Base-by-base conservation (phyloP, 2,888 invertebrate genomes). In the Atethmia centrago region DNA sequence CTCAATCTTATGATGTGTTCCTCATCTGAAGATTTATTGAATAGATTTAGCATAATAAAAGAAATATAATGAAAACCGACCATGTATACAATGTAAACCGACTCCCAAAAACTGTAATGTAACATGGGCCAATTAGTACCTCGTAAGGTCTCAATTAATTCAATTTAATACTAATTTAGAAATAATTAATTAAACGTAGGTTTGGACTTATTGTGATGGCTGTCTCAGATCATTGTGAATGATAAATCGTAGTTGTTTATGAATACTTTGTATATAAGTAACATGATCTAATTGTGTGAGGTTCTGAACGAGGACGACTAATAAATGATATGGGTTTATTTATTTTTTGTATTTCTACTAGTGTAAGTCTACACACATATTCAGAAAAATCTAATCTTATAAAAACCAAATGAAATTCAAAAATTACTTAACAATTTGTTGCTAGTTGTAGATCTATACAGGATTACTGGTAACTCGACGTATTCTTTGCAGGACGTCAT, bases 251-350 rank as follows among this genome's bases (percentile, higher is more conserved):
- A 83, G 82, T 77, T 81, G 81, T 82, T 80, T 75, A 85, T 81
- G 74, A 80, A 77, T 80, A 83, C 79, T 66, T 80, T 85, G 82
- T 83, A 82, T 82, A 84, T 79, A 81, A 83, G 78, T 84, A 83
- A 84, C 78, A 68, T 72, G 71, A 84, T 71, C 56, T 64, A 65
- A 80, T 80, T 79, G 74, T 78, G 77, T 67, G 79, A 71, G 77
- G 47, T 73, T 72, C 56, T 74, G 61, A 76, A 69, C 40, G 58
- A 71, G 55, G n/a, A 59, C 59, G 61, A 67, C 10, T 70, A 84
- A 82, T 82, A 82, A 85, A 82, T 62, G 61, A 71, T 47, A 16
- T 69, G 56, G 55, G 25, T 62, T 58, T 62, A 62, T 0, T 36
- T 31, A 10, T 49, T 71, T 65, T n/a, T 51, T 9, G 5, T 53